These are phyloP conservation scores for Brachystomella parvula DNA, from an alignment of 1,140 invertebrate genomes.

Conservation along the genomic window DNA sequence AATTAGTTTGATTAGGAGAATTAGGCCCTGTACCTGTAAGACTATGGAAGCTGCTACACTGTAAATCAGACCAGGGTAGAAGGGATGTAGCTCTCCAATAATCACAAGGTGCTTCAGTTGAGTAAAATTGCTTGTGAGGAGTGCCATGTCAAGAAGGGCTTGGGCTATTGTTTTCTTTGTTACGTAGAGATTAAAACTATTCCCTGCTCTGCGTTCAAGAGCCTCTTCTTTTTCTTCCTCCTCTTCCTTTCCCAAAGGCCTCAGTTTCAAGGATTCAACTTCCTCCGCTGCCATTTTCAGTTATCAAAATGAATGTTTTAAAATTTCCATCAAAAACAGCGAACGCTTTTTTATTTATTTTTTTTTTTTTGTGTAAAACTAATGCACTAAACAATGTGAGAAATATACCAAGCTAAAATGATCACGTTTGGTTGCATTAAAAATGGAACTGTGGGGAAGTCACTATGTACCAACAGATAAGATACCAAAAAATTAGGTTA, in stretches of 20 bases:
- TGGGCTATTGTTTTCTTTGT: constrained; percentile 48
- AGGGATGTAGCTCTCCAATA: constrained; percentile 40
- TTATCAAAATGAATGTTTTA: too few relatives aligned
- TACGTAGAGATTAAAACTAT: constrained; percentile 36
- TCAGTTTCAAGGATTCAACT: too few relatives aligned
- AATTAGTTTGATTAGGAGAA: constrained; percentile 8
- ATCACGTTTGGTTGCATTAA: too few relatives aligned
- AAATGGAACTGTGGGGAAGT: too few relatives aligned
- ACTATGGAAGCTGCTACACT: constrained; percentile 44
- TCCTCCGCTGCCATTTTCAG: too few relatives aligned
- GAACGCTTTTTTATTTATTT: too few relatives aligned
- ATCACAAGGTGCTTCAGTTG: constrained; percentile 45
- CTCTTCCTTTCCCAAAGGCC: neutral
- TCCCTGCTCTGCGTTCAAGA: neutral
- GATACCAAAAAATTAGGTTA: too few relatives aligned
- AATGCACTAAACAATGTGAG: too few relatives aligned
- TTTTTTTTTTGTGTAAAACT: too few relatives aligned
- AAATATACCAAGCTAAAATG: too few relatives aligned
- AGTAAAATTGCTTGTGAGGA: constrained; percentile 45
- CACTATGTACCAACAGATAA: too few relatives aligned
- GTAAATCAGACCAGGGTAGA: constrained; percentile 42
- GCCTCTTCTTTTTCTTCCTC: neutral
- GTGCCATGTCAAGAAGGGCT: constrained; percentile 42
- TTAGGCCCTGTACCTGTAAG: constrained; percentile 43
- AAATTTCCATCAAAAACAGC: too few relatives aligned